Evolutionary conservation across 2,797 vertebrate species (phyloP).

Genomic region (Pagetopsis macropterus): DNA sequence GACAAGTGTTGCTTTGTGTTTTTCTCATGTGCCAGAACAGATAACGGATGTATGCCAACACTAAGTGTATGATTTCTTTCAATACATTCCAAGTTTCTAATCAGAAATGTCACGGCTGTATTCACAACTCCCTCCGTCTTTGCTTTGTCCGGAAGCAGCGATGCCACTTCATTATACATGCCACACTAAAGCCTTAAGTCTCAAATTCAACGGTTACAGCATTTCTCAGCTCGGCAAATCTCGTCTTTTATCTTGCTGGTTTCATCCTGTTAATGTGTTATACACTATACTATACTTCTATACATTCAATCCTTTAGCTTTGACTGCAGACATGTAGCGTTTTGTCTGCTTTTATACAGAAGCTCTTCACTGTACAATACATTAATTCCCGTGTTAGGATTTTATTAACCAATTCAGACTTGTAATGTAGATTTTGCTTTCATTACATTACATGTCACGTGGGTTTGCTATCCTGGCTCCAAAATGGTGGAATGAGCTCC

Average conservation of each 20-base stretch:
- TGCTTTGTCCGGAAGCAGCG: conserved; percentile 71
- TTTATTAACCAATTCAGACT: conserved; percentile 18
- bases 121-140: conserved; percentile 62
- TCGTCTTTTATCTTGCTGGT: conserved; percentile 35
- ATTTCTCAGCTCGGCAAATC: conserved; percentile 56
- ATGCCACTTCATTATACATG: conserved; percentile 71
- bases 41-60: conserved; percentile 61
- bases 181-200: conserved; percentile 48
- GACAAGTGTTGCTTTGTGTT: conserved; percentile 26
- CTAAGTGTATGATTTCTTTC: conserved; percentile 63
- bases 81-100: conserved; percentile 70
- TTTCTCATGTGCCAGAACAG: conserved; percentile 50
- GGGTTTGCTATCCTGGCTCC: too few species aligned
- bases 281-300: conserved; percentile 7
- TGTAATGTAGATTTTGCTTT: conserved; percentile 6
- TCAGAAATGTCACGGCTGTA: conserved; percentile 71
- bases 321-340: conserved; percentile 44
- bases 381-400: conserved; percentile 16
- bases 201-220: conserved; percentile 49
- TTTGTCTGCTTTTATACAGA: conserved; percentile 39
- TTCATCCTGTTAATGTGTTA: conserved; percentile 40
- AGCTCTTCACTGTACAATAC: conserved; percentile 15
- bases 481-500: too few species aligned
- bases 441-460: too few species aligned
- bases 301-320: conserved; percentile 35